phyloP scores from a whole-genome alignment of 2,888 invertebrate species.

The Drosophila mulleri region DNA sequence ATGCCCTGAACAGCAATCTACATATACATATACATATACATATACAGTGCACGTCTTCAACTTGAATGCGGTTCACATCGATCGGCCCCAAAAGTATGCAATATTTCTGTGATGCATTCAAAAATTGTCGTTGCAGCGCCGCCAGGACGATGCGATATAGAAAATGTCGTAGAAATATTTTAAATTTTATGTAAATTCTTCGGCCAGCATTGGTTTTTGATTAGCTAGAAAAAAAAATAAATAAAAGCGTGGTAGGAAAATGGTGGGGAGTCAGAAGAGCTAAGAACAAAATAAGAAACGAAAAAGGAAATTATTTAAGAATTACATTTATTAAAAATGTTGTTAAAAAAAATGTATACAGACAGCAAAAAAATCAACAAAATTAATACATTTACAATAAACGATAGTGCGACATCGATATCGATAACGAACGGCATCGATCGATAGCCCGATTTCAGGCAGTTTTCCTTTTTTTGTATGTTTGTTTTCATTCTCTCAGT shows the following conservation, averaged over 20 bases:
- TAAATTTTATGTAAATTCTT: neutral
- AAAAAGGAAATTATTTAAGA: conserved; percentile 66
- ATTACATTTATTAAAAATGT: conserved; percentile 82
- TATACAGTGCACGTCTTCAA: too few relatives aligned
- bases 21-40: too few relatives aligned
- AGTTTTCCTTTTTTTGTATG: conserved; percentile 9
- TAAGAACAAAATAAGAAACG: conserved; percentile 16
- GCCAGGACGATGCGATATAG: neutral
- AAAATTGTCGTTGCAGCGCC: neutral
- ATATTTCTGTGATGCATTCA: neutral
- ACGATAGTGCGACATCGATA: conserved; percentile 75
- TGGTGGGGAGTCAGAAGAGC: neutral
- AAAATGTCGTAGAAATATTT: neutral
- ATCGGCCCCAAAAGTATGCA: conserved; percentile 43
- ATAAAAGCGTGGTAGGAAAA: conserved; percentile 1
- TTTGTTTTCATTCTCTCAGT: conserved; percentile 9
- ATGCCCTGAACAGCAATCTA: neutral
- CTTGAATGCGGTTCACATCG: neutral
- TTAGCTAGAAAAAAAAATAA: conserved; percentile 7
- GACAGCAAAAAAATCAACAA: conserved; percentile 81
- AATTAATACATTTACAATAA: conserved; percentile 82
- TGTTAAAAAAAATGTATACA: conserved; percentile 80
- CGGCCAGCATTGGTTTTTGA: neutral
- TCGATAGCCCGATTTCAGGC: conserved; percentile 40
- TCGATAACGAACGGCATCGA: conserved; percentile 69